Evolutionary conservation across 2,888 invertebrate species (phyloP), one percentile per base, ranked within the genome.

Genomic region (Seladonia tumulorum): DNA sequence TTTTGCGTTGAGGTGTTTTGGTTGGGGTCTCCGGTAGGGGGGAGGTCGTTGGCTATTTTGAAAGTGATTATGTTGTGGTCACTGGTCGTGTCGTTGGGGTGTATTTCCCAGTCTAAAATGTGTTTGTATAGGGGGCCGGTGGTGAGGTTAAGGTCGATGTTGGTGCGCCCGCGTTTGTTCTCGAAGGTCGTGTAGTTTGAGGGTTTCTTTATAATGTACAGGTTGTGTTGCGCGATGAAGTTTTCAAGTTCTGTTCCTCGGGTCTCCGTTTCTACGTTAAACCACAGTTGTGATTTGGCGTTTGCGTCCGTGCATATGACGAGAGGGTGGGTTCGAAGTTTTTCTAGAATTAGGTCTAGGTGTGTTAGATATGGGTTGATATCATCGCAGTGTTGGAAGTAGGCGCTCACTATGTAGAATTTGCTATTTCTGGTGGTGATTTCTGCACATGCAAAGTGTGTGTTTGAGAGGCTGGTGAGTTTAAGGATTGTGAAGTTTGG

Each of bases 211-310:
- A n/a, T n/a, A n/a, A n/a, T n/a, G n/a, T n/a, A n/a, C n/a, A n/a
- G n/a, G n/a, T n/a, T n/a, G n/a, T n/a, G n/a, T n/a, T n/a, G n/a
- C n/a, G n/a, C n/a, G n/a, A n/a, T n/a, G n/a, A n/a, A n/a, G n/a
- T n/a, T n/a, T n/a, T n/a, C n/a, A n/a, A n/a, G n/a, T n/a, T n/a
- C n/a, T n/a, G n/a, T n/a, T n/a, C n/a, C n/a, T n/a, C n/a, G n/a
- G n/a, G n/a, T n/a, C n/a, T n/a, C n/a, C n/a, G n/a, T n/a, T n/a
- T n/a, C n/a, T n/a, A n/a, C n/a, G n/a, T n/a, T n/a, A n/a, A n/a
- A n/a, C n/a, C n/a, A n/a, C n/a, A n/a, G n/a, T n/a, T 70, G 12
- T 8, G 76, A 81, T 18, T 81, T 81, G 16, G 75, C 81, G 18
- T 81, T 81, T 1, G 53, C 39, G 70, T 80, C 80, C 1, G 35